Evolutionary conservation across 1,140 invertebrate genomes (phyloP), one percentile per base, ranked within the genome.

Genomic region (Phenacoccus solenopsis): DNA sequence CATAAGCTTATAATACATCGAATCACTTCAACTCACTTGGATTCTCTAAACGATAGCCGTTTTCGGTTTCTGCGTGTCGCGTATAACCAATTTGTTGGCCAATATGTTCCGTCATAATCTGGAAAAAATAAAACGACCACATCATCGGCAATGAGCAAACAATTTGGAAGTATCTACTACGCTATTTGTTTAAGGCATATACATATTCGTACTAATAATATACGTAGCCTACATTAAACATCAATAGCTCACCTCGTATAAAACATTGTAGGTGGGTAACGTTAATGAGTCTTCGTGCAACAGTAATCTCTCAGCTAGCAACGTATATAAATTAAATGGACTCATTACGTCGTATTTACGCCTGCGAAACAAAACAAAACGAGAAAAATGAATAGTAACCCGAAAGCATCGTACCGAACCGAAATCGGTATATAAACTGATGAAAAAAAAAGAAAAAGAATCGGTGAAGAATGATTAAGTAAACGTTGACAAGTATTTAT

Each of bases 321-420:
- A 79, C 20, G 96, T 97, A 81, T 98, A 98, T 74, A 99, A 84
- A 84, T 99, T 99, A 80, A 97, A 89, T 3, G 96, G 94, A 75
- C 91, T 94, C 94, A 99, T 97, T 13, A 97, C 93, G 79, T 98
- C 96, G 78, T 96, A 97, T 81, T 99, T 98, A 73, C 96, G 84
- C 81, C 93, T 96, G 79, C 38, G 81, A 81, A 72, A 73, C 67
- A 1, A 70, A 69, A 70, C 3, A 56, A 21, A 71, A 70, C 1
- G 49, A 20, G 0, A 49, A 64, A 38, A 4, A 25, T 24, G 16
- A n/a, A 5, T 4, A 28, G 10, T 21, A 71, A 38, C n/a, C 30
- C 30, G 30, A 32, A 32, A 32, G 13, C 5, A 32, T 13, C 30
- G 30, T n/a, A n/a, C n/a, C 30, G 30, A 5, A 32, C 30, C 5